Conservation (phyloP, 1,140 invertebrate genomes). For the Andrena cerasifolii region DNA sequence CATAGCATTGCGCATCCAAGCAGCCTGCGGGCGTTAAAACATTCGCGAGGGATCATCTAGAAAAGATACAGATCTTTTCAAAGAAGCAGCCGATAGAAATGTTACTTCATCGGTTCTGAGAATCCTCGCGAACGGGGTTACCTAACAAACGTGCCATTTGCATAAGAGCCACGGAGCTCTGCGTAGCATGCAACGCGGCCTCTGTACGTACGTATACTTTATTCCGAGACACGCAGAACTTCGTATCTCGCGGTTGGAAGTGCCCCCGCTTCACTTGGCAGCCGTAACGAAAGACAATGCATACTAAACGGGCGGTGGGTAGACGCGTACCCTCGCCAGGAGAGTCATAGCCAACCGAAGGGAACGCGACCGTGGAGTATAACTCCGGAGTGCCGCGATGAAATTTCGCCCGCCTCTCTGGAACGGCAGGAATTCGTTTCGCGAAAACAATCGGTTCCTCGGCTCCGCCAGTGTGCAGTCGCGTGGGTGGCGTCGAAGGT, state of each 20-base stretch:
- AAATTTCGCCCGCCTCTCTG: too few species aligned
- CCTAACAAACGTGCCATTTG: background rate
- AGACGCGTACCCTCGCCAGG: slow-evolving; percentile 7
- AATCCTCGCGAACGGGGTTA: slow-evolving; percentile 7
- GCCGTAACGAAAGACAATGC: slow-evolving; percentile 26
- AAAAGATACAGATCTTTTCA: background rate
- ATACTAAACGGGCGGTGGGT: slow-evolving; percentile 34
- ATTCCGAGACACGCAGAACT: background rate
- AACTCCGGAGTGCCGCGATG: background rate
- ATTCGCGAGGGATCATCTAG: too few species aligned
- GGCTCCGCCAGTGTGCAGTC: background rate
- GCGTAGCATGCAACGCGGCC: background rate
- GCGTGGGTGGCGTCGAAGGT: slow-evolving; percentile 14
- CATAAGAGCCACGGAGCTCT: background rate
- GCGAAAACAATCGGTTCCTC: background rate
- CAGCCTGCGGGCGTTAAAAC: too few species aligned
- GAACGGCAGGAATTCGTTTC: too few species aligned
- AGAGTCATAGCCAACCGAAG: background rate
- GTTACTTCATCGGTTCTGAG: background rate
- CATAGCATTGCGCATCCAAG: too few species aligned
- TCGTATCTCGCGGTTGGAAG: background rate
- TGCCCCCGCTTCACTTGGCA: background rate
- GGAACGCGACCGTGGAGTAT: background rate
- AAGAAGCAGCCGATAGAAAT: background rate
- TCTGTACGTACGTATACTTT: slow-evolving; percentile 12